Evolutionary conservation across 2,113 vertebrate species (phyloP), one percentile per base, ranked within the genome.

Genomic region (Leptocoma aspasia): DNA sequence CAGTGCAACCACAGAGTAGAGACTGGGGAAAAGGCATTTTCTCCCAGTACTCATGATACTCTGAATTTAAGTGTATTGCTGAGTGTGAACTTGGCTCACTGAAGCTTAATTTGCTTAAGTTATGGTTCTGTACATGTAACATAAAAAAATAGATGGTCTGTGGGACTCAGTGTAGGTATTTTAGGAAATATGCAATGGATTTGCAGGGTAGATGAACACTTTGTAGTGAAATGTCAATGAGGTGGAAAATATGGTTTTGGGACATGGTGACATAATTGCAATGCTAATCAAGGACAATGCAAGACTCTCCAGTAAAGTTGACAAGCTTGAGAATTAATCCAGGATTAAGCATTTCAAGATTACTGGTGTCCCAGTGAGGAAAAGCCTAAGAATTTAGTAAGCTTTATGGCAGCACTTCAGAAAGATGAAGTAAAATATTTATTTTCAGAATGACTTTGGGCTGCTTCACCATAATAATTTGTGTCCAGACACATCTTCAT

Each of bases 341-440:
- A 88, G 92, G 90, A 96, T 96, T 96, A 97, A 94, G 20, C 13
- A 75, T 93, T 93, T 96, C 64, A 88, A 92, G 93, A 96, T 94
- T 92, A 92, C 15, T 90, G 50, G 54, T 95, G 52, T 92, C 79
- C 76, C 82, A 75, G 82, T 70, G 88, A 94, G 82, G 39, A 82
- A 94, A 95, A 96, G 39, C 47, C 68, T 82, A 90, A 88, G 31
- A 88, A 90, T 92, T 88, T 41, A 93, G 82, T 92, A 90, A 86
- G 89, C 39, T 83, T 94, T 92, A 56, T 88, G 64, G 81, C 81
- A 94, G 60, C n/a, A 66, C 35, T 94, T 96, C 82, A 92, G 72
- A 94, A 91, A 90, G 35, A 83, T 56, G 47, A 92, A 92, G 22
- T 4, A 94, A 90, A 86, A 66, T 73, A 72, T 71, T 76, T 90